These are phyloP conservation scores for Cyrtorhinus lividipennis DNA, from an alignment of 1,140 invertebrate genomes.

Conservation along the genomic window DNA sequence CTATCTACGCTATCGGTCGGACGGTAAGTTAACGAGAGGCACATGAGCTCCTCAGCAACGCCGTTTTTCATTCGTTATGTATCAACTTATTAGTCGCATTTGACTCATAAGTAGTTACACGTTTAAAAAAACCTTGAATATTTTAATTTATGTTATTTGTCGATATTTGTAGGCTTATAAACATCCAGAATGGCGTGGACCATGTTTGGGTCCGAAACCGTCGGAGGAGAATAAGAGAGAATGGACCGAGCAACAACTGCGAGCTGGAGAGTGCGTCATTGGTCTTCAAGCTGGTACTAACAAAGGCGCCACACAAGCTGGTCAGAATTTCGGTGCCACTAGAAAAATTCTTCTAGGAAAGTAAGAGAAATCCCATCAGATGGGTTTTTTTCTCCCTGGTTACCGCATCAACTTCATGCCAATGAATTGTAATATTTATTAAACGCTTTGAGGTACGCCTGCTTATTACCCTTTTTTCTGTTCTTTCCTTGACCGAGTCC, in stretches of 20 bases:
- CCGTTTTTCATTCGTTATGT: too few species aligned
- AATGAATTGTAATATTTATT: too few species aligned
- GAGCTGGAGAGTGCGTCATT: slow-evolving; percentile 77
- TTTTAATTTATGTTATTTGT: too few species aligned
- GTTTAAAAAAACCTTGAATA: too few species aligned
- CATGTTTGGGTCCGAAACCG: slow-evolving; percentile 76
- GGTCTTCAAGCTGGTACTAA: slow-evolving; percentile 93
- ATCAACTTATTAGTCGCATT: too few species aligned
- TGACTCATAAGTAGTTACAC: too few species aligned
- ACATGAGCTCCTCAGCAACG: too few species aligned
- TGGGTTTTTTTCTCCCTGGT: too few species aligned
- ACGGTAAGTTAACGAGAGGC: slow-evolving; percentile 52
- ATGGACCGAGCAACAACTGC: slow-evolving; percentile 80
- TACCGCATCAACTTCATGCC: too few species aligned
- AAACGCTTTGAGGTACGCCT: too few species aligned
- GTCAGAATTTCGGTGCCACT: slow-evolving; percentile 83
- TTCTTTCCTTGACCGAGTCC: too few species aligned
- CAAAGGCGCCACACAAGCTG: slow-evolving; percentile 85
- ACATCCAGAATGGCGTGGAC: slow-evolving; percentile 78
- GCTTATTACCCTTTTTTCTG: too few species aligned
- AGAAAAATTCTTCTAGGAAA: slow-evolving; percentile 78
- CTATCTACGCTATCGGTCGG: slow-evolving; percentile 81
- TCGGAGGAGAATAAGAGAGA: slow-evolving; percentile 81
- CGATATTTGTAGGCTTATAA: slow-evolving; percentile 54
- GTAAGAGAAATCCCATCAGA: slow-evolving; percentile 33